A percentile compares a stretch with the other conserved stretches of the same genome.
These are phyloP conservation scores for Galeopsomyia nigrocyanea DNA, from an alignment of 2,888 invertebrate genomes.

Conservation along the genomic window DNA sequence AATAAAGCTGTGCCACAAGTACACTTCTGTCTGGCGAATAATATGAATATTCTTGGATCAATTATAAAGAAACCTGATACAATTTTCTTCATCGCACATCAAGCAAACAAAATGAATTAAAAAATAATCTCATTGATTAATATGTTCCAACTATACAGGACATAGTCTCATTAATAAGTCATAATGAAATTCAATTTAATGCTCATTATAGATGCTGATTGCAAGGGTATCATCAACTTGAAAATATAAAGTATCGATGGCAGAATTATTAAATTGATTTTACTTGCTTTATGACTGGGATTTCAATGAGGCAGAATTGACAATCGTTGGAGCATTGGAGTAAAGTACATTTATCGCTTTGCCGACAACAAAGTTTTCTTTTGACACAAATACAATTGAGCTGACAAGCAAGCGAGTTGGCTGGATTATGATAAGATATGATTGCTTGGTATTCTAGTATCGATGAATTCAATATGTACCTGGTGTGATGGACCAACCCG, in stretches of 20 bases:
- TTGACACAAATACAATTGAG: conserved; percentile 13
- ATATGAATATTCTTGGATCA: too few relatives aligned
- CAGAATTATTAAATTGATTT: background rate
- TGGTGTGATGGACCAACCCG: conserved; percentile 84
- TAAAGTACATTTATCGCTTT: conserved; percentile 14
- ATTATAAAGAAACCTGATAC: too few relatives aligned
- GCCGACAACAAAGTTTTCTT: conserved; percentile 9
- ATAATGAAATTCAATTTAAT: conserved; percentile 13
- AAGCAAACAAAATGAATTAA: too few relatives aligned
- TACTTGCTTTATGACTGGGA: background rate
- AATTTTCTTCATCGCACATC: too few relatives aligned
- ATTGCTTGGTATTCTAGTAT: background rate
- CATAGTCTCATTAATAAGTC: conserved; percentile 4
- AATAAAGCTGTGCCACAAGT: too few relatives aligned
- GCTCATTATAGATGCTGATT: conserved; percentile 3
- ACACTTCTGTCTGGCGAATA: too few relatives aligned
- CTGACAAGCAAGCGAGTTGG: conserved; percentile 60
- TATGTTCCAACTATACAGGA: too few relatives aligned
- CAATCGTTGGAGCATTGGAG: conserved; percentile 4
- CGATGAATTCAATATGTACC: conserved; percentile 66
- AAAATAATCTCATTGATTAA: too few relatives aligned
- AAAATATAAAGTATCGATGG: conserved; percentile 3
- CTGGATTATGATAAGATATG: conserved; percentile 61
- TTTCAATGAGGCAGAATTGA: conserved; percentile 12
- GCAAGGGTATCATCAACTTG: conserved; percentile 7